Conservation (phyloP, 2,113 vertebrate genomes). For the Alexandromys fortis region DNA sequence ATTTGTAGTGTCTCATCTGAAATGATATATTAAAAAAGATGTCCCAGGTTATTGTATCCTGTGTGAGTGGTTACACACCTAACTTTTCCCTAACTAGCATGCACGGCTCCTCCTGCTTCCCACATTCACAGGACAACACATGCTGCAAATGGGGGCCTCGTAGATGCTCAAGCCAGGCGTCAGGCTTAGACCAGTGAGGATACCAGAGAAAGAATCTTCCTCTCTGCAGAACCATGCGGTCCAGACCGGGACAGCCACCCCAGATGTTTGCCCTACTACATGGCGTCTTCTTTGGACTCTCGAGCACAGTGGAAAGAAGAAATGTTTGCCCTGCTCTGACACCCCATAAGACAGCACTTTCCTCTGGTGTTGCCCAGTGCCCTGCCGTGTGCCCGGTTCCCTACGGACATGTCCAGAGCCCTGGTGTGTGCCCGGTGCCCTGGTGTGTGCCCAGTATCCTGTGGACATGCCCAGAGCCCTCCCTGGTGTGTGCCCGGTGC, state of each 20-base stretch:
- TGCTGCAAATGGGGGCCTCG: neutral
- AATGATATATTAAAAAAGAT: neutral
- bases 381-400: no score
- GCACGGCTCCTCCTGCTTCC: neutral
- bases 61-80: neutral
- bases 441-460: no score
- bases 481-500: no score
- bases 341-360: neutral
- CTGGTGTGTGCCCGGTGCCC: no score
- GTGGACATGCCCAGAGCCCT: no score
- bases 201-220: neutral
- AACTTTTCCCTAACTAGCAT: neutral
- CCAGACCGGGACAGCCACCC: neutral
- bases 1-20: neutral
- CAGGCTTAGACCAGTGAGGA: neutral
- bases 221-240: neutral
- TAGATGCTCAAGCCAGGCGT: neutral
- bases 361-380: neutral
- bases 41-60: conserved; percentile 19
- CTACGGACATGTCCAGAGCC: no score
- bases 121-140: neutral
- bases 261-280: neutral
- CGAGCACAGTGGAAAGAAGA: neutral
- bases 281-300: neutral
- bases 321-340: neutral